Evolutionary conservation across 1,140 invertebrate genomes (phyloP).

Genomic region (Drosophila cardini): DNA sequence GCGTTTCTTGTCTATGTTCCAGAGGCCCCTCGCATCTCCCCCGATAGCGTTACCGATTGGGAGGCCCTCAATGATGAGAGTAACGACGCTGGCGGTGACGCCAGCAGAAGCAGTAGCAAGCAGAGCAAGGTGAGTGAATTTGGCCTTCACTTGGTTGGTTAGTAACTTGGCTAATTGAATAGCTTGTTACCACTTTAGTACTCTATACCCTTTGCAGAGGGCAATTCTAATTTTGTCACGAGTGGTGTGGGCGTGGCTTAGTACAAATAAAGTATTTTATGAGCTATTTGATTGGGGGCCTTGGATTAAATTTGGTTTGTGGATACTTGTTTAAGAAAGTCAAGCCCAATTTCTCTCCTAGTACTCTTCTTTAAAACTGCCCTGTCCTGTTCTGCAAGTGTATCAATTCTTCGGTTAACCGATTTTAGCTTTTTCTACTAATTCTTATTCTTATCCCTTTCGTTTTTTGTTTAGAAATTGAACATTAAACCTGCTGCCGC

Average conservation of each 20-base stretch:
- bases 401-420: background rate
- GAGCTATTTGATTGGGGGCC: too few relatives aligned
- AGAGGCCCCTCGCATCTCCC: constrained; percentile 91
- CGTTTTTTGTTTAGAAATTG: constrained; percentile 52
- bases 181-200: constrained; percentile 11
- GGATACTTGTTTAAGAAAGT: too few relatives aligned
- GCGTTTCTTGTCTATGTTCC: constrained; percentile 89
- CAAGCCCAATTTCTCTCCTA: too few relatives aligned
- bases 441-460: background rate
- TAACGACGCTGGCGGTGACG: constrained; percentile 53
- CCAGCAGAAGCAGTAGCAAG: constrained; percentile 42
- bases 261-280: too few relatives aligned
- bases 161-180: constrained; percentile 26
- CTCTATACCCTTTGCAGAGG: too few relatives aligned
- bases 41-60: constrained; percentile 90
- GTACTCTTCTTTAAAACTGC: too few relatives aligned
- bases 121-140: constrained; percentile 46
- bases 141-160: too few relatives aligned
- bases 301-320: too few relatives aligned
- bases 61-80: constrained; percentile 83
- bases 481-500: constrained; percentile 55
- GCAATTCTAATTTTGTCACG: too few relatives aligned
- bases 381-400: background rate
- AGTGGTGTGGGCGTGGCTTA: too few relatives aligned
- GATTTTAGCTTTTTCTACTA: background rate